Percentiles rank a stretch among this genome's conserved stretches.
These are phyloP conservation scores for Phaethon lepturus DNA, from an alignment of 2,113 vertebrate genomes.

Conservation along the genomic window DNA sequence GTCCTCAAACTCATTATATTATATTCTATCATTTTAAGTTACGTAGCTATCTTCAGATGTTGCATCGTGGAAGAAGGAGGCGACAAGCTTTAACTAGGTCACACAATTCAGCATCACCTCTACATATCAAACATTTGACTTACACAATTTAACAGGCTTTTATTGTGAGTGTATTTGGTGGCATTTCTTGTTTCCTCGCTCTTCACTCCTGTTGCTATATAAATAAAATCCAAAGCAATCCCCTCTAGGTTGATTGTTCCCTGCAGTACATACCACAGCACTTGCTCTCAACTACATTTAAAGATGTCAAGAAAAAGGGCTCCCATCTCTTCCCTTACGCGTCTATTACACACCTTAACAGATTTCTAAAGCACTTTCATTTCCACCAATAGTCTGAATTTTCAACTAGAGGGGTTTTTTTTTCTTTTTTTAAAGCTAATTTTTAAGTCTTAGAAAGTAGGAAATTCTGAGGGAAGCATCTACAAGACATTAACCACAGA, in stretches of 20 bases:
- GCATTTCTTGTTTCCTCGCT: not conserved
- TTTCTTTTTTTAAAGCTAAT: not conserved
- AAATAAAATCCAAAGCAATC: not conserved
- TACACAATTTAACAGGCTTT: too few species aligned
- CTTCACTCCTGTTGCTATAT: fast-evolving
- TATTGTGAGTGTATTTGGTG: not conserved
- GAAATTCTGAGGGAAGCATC: not conserved
- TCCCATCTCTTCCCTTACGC: not conserved
- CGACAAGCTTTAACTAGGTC: not conserved
- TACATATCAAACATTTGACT: not conserved
- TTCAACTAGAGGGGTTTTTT: not conserved
- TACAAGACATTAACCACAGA: not conserved
- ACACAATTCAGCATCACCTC: not conserved
- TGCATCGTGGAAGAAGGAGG: not conserved
- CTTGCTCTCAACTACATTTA: not conserved
- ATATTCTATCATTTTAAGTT: too few species aligned
- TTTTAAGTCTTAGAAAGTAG: not conserved
- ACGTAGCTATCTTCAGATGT: not conserved
- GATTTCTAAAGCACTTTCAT: not conserved
- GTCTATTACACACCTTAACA: not conserved
- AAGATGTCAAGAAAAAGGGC: not conserved
- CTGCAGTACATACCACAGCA: fast-evolving
- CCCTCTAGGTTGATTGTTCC: not conserved
- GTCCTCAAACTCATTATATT: not conserved
- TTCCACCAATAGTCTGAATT: not conserved